Base-by-base conservation (phyloP, 2,797 vertebrate species). In the Scomberomorus guttatus region DNA sequence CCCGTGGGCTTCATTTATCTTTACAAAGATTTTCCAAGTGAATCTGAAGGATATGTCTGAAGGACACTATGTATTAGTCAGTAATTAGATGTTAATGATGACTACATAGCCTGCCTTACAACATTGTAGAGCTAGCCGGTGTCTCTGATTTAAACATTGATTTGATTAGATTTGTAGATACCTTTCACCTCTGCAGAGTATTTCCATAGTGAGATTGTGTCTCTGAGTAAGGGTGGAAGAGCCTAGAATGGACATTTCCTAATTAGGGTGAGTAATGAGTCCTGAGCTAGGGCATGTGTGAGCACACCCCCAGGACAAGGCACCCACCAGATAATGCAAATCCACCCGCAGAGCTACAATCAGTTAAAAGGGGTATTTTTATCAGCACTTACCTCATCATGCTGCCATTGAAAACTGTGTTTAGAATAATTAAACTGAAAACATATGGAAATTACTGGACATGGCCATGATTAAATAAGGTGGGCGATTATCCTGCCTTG, bases 231-330 rank as follows among this genome's bases (percentile, higher is more conserved):
- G 87, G 72, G 79, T 81, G 83, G 79, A 91, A 81, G 86, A 84
- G 88, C 88, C 60, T 68, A 27, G 86, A 93, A 90, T 92, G 93
- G 92, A 94, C 92, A 85, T 92, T 92, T 93, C 90, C 90, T 95
- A 95, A 95, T 95, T 94, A 95, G 91, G 90, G 91, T 93, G 93
- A 95, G 90, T 94, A 94, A 95, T 94, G 94, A 94, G 90, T 93
- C 92, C 87, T 85, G 93, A 91, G 93, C 85, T 29, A 63, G 90
- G 91, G 92, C 90, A 92, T 91, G 88, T 90, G 92, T 85, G 90
- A 91, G 86, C 83, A 84, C 84, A 88, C 90, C 93, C 92, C 81
- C 89, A 90, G 91, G 93, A 94, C 92, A 91, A 78, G 84, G 88
- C 88, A 90, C 87, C 87, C 87, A 90, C 89, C 85, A 90, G 89